Evolutionary conservation across 2,797 vertebrate genomes (phyloP).

Genomic region (Leptodactylus fallax): DNA sequence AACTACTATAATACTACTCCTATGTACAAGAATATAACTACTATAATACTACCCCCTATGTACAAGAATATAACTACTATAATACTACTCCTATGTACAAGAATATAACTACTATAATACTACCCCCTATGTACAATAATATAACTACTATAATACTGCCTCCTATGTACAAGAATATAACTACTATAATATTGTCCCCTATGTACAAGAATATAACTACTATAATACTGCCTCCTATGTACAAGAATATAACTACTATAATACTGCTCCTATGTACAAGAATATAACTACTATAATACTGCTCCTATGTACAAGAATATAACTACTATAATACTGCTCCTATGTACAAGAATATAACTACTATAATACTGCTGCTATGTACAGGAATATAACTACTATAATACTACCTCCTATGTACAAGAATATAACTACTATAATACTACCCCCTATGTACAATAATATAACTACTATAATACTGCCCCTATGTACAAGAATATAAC

Average conservation of each 20-base stretch:
- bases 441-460: background rate
- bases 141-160: conserved; percentile 1
- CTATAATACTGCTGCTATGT: background rate
- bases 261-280: conserved; percentile 3
- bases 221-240: conserved; percentile 4
- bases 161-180: background rate
- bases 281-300: conserved; percentile 19
- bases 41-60: background rate
- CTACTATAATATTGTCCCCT: no score
- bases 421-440: background rate
- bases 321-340: no score
- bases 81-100: background rate
- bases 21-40: background rate
- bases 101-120: background rate
- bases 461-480: conserved; percentile 1
- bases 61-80: no score
- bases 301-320: background rate
- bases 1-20: background rate
- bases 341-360: background rate
- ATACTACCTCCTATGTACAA: no score
- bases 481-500: no score
- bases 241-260: conserved; percentile 16
- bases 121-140: background rate
- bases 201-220: conserved; percentile 12
- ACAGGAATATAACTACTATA: background rate